phyloP scores from a whole-genome alignment of 2,797 vertebrate genomes.

The Hipposideros larvatus region DNA sequence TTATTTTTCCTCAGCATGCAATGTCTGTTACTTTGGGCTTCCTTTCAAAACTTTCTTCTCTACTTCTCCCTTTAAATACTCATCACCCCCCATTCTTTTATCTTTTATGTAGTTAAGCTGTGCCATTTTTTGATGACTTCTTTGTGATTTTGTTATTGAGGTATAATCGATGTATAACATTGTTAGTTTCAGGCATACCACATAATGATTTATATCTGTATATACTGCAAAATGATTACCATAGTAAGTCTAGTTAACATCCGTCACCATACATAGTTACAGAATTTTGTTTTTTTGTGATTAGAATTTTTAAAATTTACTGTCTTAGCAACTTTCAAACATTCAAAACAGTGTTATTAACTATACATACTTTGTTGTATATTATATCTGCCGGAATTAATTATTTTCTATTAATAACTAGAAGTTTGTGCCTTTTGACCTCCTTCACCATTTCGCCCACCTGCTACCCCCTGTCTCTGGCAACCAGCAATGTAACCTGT shows the following conservation, averaged over 20 bases:
- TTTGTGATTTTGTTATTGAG: neutral
- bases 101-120: neutral
- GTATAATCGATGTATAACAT: neutral
- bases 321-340: too few species aligned
- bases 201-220: neutral
- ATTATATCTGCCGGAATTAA: neutral
- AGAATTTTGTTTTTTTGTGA: neutral
- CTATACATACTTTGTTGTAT: neutral
- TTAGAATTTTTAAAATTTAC: neutral
- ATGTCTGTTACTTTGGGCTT: neutral
- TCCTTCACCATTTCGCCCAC: neutral
- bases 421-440: neutral
- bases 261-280: neutral
- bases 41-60: neutral
- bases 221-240: neutral
- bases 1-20: neutral
- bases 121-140: too few species aligned
- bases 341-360: neutral
- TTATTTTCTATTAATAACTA: neutral
- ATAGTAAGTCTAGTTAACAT: neutral
- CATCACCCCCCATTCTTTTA: neutral
- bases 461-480: neutral
- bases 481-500: neutral
- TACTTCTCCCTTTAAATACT: neutral
- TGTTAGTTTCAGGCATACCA: neutral